Evolutionary conservation across 2,797 vertebrate genomes (phyloP), one percentile per base, ranked within the genome.

Genomic region (Melanotaenia nigrans): DNA sequence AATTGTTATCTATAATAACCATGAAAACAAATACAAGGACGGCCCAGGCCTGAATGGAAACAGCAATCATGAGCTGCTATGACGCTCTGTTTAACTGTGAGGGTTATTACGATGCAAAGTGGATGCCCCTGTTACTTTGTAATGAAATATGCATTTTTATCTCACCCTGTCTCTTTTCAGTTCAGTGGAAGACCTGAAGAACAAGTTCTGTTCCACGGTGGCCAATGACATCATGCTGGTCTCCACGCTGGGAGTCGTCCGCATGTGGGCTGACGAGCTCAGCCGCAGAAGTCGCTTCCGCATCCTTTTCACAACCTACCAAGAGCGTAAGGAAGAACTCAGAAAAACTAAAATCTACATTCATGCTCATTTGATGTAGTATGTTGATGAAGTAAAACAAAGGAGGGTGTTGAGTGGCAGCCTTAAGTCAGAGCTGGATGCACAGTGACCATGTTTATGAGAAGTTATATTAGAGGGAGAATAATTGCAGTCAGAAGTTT

Each of bases 221-320:
- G 98, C 98, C 65, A 99, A 98, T 1, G 98, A 99, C 62, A 95
- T 99, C 76, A 99, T 99, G 96, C 94, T 99, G 69, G 92, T 96
- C 40, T 96, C 97, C 0, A 96, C 96, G 0, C 94, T 99, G 18
- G 98, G 97, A 13, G 98, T 99, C 35, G 93, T 99, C 84, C 96
- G 98, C 62, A 96, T 99, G 97, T 99, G 98, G 98, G 97, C 97
- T 0, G 98, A 99, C 1, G 97, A 99, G 92, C 95, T 96, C 77
- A 99, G 97, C 65, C 95, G 98, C 11, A 96, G 88, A 86, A 99
- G 96, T 75, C 93, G 95, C 67, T 99, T 99, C 90, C 96, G 97
- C 87, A 99, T 99, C 92, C 97, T 99, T 81, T 99, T 97, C 94
- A 99, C 98, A 3, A 99, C 97, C 81, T 99, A 98, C 87, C 97